phyloP scores from a whole-genome alignment of 2,113 vertebrate genomes.

The Diadophis punctatus region DNA sequence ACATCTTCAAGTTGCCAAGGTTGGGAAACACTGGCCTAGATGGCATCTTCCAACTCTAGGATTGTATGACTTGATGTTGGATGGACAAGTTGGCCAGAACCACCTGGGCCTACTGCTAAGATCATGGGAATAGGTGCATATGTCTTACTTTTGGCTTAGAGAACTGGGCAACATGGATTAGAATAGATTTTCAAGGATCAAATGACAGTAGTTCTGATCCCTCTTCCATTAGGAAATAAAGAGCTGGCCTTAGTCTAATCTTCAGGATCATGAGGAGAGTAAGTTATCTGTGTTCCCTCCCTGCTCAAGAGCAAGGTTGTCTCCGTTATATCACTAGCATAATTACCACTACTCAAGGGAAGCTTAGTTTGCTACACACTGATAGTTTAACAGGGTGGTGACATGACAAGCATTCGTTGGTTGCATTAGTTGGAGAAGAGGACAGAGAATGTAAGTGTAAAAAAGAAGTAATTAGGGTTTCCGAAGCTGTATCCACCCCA shows the following conservation, averaged over 20 bases:
- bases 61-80: background rate
- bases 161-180: background rate
- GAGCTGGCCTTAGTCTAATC: constrained; percentile 29
- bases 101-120: background rate
- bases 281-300: background rate
- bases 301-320: constrained; percentile 40
- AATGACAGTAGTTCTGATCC: constrained; percentile 1
- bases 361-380: constrained; percentile 54
- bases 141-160: background rate
- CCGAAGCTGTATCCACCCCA: constrained; percentile 46
- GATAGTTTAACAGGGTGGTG: constrained; percentile 55
- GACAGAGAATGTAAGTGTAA: background rate
- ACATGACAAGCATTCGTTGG: constrained; percentile 58
- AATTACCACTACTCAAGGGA: constrained; percentile 38
- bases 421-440: constrained; percentile 44
- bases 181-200: background rate
- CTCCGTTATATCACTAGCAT: constrained; percentile 42
- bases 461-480: constrained; percentile 47
- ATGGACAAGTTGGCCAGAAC: background rate
- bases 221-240: constrained; percentile 8
- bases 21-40: too few relatives aligned
- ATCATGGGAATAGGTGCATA: background rate
- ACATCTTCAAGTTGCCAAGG: too few relatives aligned
- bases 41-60: background rate
- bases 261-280: constrained; percentile 20